phyloP scores from a whole-genome alignment of 2,888 invertebrate species.

The Dimorphilus gyrociliatus region DNA sequence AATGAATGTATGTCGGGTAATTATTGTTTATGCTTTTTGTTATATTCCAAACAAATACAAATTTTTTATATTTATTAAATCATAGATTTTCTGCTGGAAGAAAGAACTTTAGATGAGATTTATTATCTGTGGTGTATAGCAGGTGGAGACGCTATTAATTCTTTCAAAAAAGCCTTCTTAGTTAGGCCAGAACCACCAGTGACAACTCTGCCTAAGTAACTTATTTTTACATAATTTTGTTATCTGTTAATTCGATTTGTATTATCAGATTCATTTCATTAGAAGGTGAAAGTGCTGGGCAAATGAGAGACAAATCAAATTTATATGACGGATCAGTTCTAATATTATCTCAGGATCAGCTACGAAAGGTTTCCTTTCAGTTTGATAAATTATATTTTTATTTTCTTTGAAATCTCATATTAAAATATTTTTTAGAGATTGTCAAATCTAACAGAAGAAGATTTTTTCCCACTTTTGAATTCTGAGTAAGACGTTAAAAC shows the following conservation, averaged over 20 bases:
- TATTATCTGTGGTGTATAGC: conserved; percentile 90
- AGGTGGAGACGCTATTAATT: conserved; percentile 78
- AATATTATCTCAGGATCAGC: conserved; percentile 50
- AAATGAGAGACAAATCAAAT: conserved; percentile 55
- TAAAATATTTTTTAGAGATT: no score
- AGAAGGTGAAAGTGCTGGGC: conserved; percentile 66
- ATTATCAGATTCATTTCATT: conserved; percentile 56
- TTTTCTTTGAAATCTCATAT: no score
- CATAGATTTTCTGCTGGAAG: conserved; percentile 34
- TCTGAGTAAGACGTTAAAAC: no score
- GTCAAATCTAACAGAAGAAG: no score
- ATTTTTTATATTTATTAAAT: no score
- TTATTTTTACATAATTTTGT: conserved; percentile 1
- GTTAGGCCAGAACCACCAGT: conserved; percentile 59
- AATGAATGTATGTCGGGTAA: not conserved
- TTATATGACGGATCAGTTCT: conserved; percentile 56
- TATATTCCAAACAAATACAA: conserved; percentile 8
- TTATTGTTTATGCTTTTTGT: not conserved
- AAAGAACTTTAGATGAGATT: conserved; percentile 55
- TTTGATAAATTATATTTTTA: no score
- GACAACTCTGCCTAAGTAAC: conserved; percentile 33
- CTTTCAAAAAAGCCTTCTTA: conserved; percentile 73
- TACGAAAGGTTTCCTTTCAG: conserved; percentile 41
- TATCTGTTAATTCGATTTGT: not conserved
- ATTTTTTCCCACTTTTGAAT: no score